Conservation (phyloP, 2,888 invertebrate genomes). For the Rhopalosiphum nymphaeae region DNA sequence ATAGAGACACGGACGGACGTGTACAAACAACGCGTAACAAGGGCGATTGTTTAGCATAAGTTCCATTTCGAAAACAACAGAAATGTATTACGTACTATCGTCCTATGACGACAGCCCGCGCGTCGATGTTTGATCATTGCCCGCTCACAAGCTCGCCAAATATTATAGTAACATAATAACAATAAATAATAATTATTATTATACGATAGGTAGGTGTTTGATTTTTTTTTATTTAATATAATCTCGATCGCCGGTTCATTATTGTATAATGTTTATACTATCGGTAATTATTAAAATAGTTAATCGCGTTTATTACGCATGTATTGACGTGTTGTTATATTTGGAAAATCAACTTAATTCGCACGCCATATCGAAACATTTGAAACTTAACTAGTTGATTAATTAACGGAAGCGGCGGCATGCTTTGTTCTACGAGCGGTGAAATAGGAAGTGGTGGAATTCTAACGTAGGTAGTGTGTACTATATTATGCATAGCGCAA, state of each 20-base stretch:
- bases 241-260: not conserved
- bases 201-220: not conserved
- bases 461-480: not conserved
- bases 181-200: not conserved
- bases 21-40: not conserved
- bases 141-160: not conserved
- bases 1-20: not conserved
- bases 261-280: not conserved
- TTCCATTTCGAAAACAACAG: not conserved
- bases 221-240: not conserved
- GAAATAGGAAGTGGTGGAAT: not conserved
- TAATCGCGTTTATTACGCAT: not conserved
- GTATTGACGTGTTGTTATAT: not conserved
- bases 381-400: not conserved
- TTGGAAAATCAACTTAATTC: not conserved
- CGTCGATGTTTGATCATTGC: not conserved
- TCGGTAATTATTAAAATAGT: not conserved
- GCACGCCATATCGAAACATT: not conserved
- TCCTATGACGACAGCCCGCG: too few species aligned
- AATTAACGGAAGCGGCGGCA: not conserved
- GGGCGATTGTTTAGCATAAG: not conserved
- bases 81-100: not conserved
- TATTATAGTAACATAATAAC: not conserved
- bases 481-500: not conserved
- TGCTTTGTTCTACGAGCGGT: not conserved